These are phyloP conservation scores for Ischnus inquisitorius DNA, from an alignment of 2,888 invertebrate genomes.

Conservation along the genomic window DNA sequence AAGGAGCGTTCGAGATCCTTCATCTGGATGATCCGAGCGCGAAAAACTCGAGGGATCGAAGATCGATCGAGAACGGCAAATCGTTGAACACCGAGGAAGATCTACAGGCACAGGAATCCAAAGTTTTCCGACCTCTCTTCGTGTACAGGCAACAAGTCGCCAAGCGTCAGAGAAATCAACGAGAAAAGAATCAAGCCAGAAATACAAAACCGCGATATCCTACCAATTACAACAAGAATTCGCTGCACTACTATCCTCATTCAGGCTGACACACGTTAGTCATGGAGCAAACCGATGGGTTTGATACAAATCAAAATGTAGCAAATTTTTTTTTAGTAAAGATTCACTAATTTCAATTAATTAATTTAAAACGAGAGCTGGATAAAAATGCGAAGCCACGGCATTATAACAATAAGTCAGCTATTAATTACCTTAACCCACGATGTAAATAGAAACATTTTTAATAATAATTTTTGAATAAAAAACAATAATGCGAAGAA, in stretches of 20 bases:
- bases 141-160: constrained; percentile 80
- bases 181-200: not conserved
- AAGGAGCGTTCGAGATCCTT: constrained; percentile 33
- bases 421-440: no score
- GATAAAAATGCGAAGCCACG: no score
- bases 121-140: constrained; percentile 81
- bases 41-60: not conserved
- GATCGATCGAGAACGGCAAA: constrained; percentile 23
- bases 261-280: not conserved
- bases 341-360: not conserved
- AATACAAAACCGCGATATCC: constrained; percentile 1
- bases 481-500: no score
- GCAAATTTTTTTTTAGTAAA: not conserved
- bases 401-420: no score
- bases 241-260: constrained; percentile 11
- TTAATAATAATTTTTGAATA: no score
- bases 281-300: not conserved
- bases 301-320: not conserved
- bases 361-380: no score
- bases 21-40: constrained; percentile 33
- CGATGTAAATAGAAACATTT: no score
- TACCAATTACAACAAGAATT: constrained; percentile 13
- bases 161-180: constrained; percentile 60
- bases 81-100: constrained; percentile 66
- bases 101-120: constrained; percentile 78